Base-by-base conservation (phyloP, 2,113 vertebrate species). In the Ahaetulla prasina region DNA sequence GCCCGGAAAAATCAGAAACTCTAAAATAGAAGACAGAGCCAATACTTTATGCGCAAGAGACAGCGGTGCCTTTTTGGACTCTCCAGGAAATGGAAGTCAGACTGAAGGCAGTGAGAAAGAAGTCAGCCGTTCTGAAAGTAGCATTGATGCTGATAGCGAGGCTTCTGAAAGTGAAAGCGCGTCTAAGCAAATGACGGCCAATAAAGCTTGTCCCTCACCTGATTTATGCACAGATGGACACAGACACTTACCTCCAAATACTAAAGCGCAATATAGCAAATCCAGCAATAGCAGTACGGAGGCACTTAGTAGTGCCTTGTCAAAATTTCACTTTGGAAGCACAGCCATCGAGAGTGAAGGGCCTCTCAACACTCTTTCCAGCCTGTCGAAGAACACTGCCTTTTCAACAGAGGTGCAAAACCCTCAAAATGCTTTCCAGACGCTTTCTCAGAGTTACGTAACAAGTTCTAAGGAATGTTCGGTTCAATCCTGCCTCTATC, bases 391-490 rank as follows among this genome's bases (percentile, higher is more conserved):
- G 91, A 96, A 94, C 89, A 91, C 94, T 4, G 2, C 91, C 92
- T 95, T 96, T 94, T 94, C 96, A 55, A 95, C 95, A 91, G 96
- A 96, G 90, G 97, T 96, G 49, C 96, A 93, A 60, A 96, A 90
- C 84, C 96, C 97, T 92, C 98, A 98, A 93, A 98, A 98, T 93
- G 99, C 99, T 60, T 99, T 99, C 95, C 99, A 99, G 97, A 98
- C 98, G 0, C 98, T 99, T 94, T 99, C 99, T 90, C 98, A 99
- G 92, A 99, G 98, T 95, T 99, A 99, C 94, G 96, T 97, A 49
- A 98, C 99, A 39, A 97, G 98, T 95, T 98, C 99, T n/a, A 99
- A 99, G 96, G 99, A 99, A 94, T 99, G 99, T 96, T 99, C 99
- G 9, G 97, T 99, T 68, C 99, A 99, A 97, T 99, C 99, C 94